Evolutionary conservation across 2,113 vertebrate species (phyloP).

Genomic region (Prionailurus bengalensis): DNA sequence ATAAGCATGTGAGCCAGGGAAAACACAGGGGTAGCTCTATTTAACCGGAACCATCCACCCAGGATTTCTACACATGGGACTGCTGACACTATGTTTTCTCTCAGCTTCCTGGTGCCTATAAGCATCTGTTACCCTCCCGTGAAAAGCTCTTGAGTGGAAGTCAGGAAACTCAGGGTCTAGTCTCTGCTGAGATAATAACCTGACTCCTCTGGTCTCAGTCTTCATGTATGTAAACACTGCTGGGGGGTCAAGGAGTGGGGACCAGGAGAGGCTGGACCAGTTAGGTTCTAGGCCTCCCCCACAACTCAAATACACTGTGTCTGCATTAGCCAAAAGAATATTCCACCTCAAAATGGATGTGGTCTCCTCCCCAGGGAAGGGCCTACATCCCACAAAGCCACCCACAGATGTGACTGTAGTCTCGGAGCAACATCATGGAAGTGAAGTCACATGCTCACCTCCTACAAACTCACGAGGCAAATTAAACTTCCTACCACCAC

Average conservation of each 20-base stretch:
- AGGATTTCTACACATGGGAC: background rate
- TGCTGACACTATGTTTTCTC: background rate
- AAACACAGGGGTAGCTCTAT: background rate
- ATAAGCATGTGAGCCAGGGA: background rate
- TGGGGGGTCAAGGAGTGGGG: rapidly evolving
- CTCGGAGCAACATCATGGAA: rapidly evolving
- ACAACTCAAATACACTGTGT: background rate
- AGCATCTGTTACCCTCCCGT: background rate
- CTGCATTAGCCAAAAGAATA: background rate
- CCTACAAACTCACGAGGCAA: background rate
- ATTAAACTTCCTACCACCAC: background rate
- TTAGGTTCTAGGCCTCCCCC: background rate
- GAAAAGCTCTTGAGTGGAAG: background rate
- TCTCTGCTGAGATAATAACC: background rate
- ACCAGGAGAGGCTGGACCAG: background rate
- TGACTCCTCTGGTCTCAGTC: background rate
- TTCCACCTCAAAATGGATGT: background rate
- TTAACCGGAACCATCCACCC: background rate
- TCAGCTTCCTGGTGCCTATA: background rate
- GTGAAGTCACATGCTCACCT: background rate
- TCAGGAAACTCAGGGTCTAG: background rate
- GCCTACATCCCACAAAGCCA: background rate
- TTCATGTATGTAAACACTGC: background rate
- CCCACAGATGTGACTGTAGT: background rate
- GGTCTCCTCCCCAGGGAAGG: background rate